Base-by-base conservation (phyloP, 2,113 vertebrate species). In the Collichthys lucidus region DNA sequence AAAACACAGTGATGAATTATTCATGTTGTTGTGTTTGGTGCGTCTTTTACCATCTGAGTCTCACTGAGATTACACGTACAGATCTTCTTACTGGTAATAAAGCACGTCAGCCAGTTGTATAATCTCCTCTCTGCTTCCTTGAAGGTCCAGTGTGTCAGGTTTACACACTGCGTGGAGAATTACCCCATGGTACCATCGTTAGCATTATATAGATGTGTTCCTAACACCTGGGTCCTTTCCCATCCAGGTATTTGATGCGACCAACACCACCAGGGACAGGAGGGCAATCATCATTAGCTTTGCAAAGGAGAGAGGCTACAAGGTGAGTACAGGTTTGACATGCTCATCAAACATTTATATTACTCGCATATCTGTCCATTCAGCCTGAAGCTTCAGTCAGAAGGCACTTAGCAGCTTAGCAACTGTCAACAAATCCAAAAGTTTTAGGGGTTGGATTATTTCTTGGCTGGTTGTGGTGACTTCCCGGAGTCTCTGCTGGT, bases 171-270 rank as follows among this genome's bases (percentile, higher is more conserved):
- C 5, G 29, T 40, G 35, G 35, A 35, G 7, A 35, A 35, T 35
- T 35, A 35, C 31, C 31, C 5, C 7, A 6, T 31, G 31, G 1
- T 7, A 35, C 35, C 35, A 8, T 35, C 56, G 16, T 3, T 29
- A 24, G 19, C 14, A 22, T 46, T 9, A 14, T 11, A 12, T 14
- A 3, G 16, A 8, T 67, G 12, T 73, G 19, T 31, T 63, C 4
- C 35, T 70, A 15, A 63, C 63, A 55, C 12, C 49, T 77, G 5
- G 52, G 9, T 53, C 17, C 22, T 71, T 10, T 65, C 40, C 35
- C 44, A 2, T 74, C 35, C 10, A 98, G 97, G 97, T 98, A 12
- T 97, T 97, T 84, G 97, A 97, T 90, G 97, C 97, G 26, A 97
- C 97, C 26, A 98, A 97, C 88, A 97, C 97, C 15, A 98, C 96